A percentile compares a stretch with the other conserved stretches of the same genome.
Evolutionary conservation across 92 coral and sea anemone species (phyloP).

Genomic region (Zoanthus sansibaricus): DNA sequence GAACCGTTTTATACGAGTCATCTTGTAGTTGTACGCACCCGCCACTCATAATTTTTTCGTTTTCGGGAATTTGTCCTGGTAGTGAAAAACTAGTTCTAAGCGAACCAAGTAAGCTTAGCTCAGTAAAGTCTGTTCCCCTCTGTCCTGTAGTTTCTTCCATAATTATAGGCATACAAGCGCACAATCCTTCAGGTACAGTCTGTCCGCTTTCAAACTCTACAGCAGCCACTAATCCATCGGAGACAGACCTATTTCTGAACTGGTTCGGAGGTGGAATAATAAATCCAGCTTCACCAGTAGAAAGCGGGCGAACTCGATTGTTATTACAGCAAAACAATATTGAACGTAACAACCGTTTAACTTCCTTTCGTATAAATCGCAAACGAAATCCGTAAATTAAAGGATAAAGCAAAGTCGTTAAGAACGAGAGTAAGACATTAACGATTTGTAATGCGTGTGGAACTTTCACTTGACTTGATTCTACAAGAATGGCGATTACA

Average conservation of each 20-base stretch:
- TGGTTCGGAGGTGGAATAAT: conserved; percentile 68
- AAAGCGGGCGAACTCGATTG: conserved; percentile 75
- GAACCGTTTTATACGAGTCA: neutral
- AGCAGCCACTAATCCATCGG: conserved; percentile 85
- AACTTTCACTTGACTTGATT: conserved; percentile 68
- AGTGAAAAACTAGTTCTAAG: conserved; percentile 29
- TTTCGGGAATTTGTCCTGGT: conserved; percentile 61
- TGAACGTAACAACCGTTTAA: conserved; percentile 59
- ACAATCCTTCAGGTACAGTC: conserved; percentile 69
- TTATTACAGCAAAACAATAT: conserved; percentile 44
- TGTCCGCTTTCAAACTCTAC: conserved; percentile 66
- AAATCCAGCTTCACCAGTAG: conserved; percentile 75
- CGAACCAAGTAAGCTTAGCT: conserved; percentile 70
- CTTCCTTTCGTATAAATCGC: conserved; percentile 79
- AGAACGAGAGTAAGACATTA: conserved; percentile 67
- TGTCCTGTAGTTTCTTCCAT: conserved; percentile 59
- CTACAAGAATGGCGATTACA: conserved; percentile 69
- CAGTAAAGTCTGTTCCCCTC: conserved; percentile 66
- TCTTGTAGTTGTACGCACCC: neutral
- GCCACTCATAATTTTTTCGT: neutral
- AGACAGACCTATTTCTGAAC: conserved; percentile 84
- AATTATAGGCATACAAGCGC: conserved; percentile 75
- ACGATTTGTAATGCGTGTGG: conserved; percentile 69
- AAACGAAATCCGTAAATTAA: conserved; percentile 92
- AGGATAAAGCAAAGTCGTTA: conserved; percentile 78